These are phyloP conservation scores for Patagioenas fasciata DNA, from an alignment of 2,113 vertebrate species.

Conservation along the genomic window DNA sequence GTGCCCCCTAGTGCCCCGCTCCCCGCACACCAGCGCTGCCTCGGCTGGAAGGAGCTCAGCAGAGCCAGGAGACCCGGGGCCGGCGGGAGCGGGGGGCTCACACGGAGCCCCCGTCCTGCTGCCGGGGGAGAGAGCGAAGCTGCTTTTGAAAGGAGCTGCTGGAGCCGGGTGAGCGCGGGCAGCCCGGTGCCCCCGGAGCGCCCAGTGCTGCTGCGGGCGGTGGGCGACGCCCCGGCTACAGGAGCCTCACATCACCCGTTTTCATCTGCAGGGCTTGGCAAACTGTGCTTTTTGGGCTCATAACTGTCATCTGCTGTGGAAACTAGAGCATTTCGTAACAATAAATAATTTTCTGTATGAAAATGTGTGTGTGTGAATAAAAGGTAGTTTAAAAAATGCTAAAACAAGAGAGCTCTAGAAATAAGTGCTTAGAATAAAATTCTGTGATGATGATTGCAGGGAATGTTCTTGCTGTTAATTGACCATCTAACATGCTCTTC, in stretches of 20 bases:
- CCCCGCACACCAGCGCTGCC: too few relatives aligned
- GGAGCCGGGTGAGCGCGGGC: not conserved
- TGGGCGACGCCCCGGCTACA: fast-evolving
- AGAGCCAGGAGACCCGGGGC: too few relatives aligned
- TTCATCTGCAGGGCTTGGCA: not conserved
- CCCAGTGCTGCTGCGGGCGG: not conserved
- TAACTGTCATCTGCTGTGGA: not conserved
- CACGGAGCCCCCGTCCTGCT: too few relatives aligned
- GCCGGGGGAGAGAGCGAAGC: fast-evolving
- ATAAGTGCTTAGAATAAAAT: not conserved
- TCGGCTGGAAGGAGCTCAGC: too few relatives aligned
- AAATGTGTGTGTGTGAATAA: not conserved
- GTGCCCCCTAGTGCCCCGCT: not conserved
- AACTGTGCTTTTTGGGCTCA: fast-evolving
- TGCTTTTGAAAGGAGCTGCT: fast-evolving
- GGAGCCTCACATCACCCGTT: fast-evolving
- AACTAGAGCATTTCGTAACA: not conserved
- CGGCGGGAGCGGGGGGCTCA: too few relatives aligned
- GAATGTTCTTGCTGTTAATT: not conserved
- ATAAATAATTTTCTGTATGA: too few relatives aligned
- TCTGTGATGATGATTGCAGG: not conserved
- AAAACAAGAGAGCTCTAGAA: not conserved
- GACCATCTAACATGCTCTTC: not conserved
- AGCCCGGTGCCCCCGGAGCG: not conserved
- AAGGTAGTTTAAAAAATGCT: not conserved